phyloP scores from a whole-genome alignment of 2,888 invertebrate genomes.

The Theodoxus fluviatilis region DNA sequence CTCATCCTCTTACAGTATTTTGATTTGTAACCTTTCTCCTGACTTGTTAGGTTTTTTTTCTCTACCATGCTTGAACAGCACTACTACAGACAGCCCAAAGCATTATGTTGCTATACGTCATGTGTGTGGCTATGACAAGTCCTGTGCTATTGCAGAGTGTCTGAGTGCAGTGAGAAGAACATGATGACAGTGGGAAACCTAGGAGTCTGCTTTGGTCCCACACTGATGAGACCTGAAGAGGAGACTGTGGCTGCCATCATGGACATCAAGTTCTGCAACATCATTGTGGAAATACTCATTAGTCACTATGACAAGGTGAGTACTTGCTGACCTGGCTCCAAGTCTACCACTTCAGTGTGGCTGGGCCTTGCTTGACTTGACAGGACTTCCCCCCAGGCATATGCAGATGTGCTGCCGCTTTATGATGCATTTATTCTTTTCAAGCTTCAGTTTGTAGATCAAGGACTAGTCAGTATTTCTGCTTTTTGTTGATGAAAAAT shows the following conservation, averaged over 20 bases:
- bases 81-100: neutral
- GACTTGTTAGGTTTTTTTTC: neutral
- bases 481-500: neutral
- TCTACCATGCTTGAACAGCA: neutral
- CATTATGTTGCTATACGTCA: no score
- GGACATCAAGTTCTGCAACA: conserved; percentile 98
- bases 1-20: no score
- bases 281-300: conserved; percentile 95
- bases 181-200: conserved; percentile 97
- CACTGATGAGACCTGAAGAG: conserved; percentile 90
- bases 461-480: neutral
- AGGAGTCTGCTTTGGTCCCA: conserved; percentile 98
- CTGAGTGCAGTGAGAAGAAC: conserved; percentile 84
- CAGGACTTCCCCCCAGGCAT: no score
- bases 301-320: conserved; percentile 77
- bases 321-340: neutral
- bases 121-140: no score
- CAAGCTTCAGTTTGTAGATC: neutral
- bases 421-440: neutral
- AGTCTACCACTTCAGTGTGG: no score
- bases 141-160: conserved; percentile 74
- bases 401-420: no score
- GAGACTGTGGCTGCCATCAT: conserved; percentile 98
- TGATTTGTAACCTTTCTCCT: no score
- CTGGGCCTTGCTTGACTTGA: no score